A percentile compares a stretch with the other conserved stretches of the same genome.
Conservation (phyloP, 2,797 vertebrate species). For the Ceyx erithaca region DNA sequence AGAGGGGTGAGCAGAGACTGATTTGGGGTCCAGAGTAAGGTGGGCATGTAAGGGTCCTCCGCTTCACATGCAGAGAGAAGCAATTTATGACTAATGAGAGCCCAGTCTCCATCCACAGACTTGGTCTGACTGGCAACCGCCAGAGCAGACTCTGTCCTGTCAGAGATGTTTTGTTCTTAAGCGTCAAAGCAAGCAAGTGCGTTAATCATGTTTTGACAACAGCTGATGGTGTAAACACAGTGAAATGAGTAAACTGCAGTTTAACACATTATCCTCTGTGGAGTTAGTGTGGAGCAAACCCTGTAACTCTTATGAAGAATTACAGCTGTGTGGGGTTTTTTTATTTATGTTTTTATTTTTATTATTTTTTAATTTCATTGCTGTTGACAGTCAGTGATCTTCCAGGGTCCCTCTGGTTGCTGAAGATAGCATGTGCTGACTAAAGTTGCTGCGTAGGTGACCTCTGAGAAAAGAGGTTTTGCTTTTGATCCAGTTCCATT, state of each 20-base stretch:
- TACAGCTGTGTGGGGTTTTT: not conserved
- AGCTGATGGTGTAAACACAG: not conserved
- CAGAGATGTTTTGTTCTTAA: not conserved
- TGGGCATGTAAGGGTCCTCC: fast-evolving
- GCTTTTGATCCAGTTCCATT: not conserved
- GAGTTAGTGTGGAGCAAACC: not conserved
- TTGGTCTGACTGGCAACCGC: not conserved
- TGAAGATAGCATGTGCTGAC: not conserved
- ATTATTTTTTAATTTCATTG: not conserved
- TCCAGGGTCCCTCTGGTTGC: not conserved
- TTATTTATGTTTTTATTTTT: too few species aligned
- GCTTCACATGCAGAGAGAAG: not conserved
- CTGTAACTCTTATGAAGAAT: not conserved
- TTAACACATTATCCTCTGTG: not conserved
- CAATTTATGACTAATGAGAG: not conserved
- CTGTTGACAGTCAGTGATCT: not conserved
- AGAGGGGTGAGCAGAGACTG: not conserved
- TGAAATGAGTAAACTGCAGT: not conserved
- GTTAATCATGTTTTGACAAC: not conserved
- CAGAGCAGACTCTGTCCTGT: not conserved
- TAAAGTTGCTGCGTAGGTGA: not conserved
- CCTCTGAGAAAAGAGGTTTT: not conserved
- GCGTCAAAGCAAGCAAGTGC: not conserved
- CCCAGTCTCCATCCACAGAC: not conserved
- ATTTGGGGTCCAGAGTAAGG: not conserved